Conservation (phyloP, 2,888 invertebrate genomes). For the Vanessa cardui region DNA sequence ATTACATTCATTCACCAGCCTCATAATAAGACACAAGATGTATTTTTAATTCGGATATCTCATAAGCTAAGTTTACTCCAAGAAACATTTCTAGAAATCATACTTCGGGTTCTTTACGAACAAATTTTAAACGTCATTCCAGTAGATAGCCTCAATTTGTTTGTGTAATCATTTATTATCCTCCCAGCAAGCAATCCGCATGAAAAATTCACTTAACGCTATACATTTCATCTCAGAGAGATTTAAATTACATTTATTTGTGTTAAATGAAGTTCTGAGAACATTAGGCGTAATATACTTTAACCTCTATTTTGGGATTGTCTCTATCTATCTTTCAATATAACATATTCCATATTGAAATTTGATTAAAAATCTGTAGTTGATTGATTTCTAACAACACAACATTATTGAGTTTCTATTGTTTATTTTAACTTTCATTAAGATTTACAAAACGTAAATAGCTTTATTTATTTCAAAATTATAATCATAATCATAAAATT, state of each 20-base stretch:
- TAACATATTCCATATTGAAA: not conserved
- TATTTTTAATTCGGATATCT: too few relatives aligned
- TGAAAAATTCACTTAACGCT: conserved; percentile 27
- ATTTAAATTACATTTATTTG: conserved; percentile 18
- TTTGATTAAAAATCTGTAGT: not conserved
- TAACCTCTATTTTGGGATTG: not conserved
- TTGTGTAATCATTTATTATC: conserved; percentile 35
- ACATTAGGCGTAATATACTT: conserved; percentile 6
- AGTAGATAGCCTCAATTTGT: conserved; percentile 44
- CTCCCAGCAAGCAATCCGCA: conserved; percentile 17
- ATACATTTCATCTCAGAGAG: conserved; percentile 16
- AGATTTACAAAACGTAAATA: too few relatives aligned
- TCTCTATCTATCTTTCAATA: not conserved
- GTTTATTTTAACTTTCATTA: too few relatives aligned
- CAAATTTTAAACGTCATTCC: conserved; percentile 44
- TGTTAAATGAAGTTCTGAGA: conserved; percentile 1
- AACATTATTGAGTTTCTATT: too few relatives aligned
- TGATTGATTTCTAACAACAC: too few relatives aligned
- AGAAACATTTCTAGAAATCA: conserved; percentile 14
- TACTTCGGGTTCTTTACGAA: conserved; percentile 33
- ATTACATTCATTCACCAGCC: too few relatives aligned
- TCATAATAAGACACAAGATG: too few relatives aligned
- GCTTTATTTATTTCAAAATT: too few relatives aligned
- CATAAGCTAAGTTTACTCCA: not conserved
- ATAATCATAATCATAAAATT: too few relatives aligned